These are phyloP conservation scores for Habropoda laboriosa DNA, from an alignment of 1,140 invertebrate genomes.

Conservation along the genomic window DNA sequence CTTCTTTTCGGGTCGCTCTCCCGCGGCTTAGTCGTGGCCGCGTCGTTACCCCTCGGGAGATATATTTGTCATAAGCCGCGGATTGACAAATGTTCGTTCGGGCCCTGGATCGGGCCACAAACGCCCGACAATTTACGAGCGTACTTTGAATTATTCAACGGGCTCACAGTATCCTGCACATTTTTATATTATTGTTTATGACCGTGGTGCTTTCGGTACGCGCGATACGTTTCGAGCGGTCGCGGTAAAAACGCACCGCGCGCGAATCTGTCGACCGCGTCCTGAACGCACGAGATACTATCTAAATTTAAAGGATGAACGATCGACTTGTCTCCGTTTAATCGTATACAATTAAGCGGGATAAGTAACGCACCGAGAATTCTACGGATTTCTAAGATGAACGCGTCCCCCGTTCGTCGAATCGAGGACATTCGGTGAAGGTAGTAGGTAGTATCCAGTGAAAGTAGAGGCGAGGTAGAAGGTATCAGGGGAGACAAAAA, in stretches of 20 bases:
- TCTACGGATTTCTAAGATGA: background rate
- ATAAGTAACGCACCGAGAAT: background rate
- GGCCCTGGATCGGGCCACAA: slow-evolving; percentile 23
- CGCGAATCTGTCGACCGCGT: slow-evolving; percentile 1
- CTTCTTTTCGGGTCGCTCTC: slow-evolving; percentile 48
- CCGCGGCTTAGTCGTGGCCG: slow-evolving; percentile 22
- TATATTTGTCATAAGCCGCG: slow-evolving; percentile 52
- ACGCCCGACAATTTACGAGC: slow-evolving; percentile 46
- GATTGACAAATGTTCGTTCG: slow-evolving; percentile 51
- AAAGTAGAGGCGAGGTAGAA: background rate
- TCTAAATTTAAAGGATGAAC: slow-evolving; percentile 13
- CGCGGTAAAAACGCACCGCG: background rate
- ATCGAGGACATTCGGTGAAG: background rate
- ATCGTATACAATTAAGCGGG: slow-evolving; percentile 2
- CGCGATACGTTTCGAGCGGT: slow-evolving; percentile 11
- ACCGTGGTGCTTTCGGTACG: background rate
- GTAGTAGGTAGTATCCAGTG: too few relatives aligned
- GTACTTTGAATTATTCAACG: slow-evolving; percentile 50
- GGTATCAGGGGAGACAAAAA: background rate
- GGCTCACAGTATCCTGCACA: slow-evolving; percentile 48
- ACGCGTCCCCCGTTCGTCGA: too few relatives aligned
- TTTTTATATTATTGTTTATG: slow-evolving; percentile 55
- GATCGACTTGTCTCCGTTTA: slow-evolving; percentile 12
- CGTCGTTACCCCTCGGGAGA: slow-evolving; percentile 41
- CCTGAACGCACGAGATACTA: background rate